phyloP scores from a whole-genome alignment of 2,113 vertebrate genomes.

The Sinocyclocheilus maitianheensis region DNA sequence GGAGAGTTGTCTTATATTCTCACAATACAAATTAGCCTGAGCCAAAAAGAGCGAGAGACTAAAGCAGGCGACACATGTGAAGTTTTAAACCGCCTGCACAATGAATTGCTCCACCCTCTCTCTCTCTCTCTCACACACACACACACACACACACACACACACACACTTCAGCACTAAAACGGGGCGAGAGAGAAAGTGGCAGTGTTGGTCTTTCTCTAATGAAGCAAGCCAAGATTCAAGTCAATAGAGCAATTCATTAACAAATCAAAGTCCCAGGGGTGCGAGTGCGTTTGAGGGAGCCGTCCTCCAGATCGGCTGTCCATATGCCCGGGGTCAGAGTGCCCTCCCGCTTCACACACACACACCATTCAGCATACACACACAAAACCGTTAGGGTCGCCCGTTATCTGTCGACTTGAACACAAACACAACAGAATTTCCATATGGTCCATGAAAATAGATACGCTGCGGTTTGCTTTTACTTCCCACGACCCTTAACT shows the following conservation, averaged over 20 bases:
- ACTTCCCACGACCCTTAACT: slow-evolving; percentile 85
- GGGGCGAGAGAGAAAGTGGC: slow-evolving; percentile 73
- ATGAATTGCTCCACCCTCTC: slow-evolving; percentile 81
- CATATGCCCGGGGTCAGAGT: slow-evolving; percentile 97
- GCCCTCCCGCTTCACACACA: slow-evolving; percentile 86
- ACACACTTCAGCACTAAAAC: slow-evolving; percentile 50
- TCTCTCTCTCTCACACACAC: slow-evolving; percentile 29
- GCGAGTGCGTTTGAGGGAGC: slow-evolving; percentile 84
- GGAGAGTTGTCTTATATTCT: slow-evolving; percentile 85
- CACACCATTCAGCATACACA: slow-evolving; percentile 89
- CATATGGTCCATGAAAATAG: slow-evolving; percentile 98
- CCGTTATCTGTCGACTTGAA: slow-evolving; percentile 87
- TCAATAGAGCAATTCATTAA: slow-evolving; percentile 99
- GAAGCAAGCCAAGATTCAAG: slow-evolving; percentile 94
- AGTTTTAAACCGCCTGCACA: slow-evolving; percentile 87
- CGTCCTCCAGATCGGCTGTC: slow-evolving; percentile 88
- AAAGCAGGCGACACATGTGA: slow-evolving; percentile 83
- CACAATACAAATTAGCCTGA: slow-evolving; percentile 92
- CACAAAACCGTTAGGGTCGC: slow-evolving; percentile 93
- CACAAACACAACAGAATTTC: slow-evolving; percentile 96
- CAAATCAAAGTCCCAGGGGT: slow-evolving; percentile 97
- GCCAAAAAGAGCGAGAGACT: slow-evolving; percentile 72
- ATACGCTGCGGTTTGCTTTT: slow-evolving; percentile 79
- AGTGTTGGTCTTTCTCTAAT: slow-evolving; percentile 91
- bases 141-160: slow-evolving; percentile 7